Conservation (phyloP, 1,140 invertebrate genomes). For the Tetragonula clypearis region DNA sequence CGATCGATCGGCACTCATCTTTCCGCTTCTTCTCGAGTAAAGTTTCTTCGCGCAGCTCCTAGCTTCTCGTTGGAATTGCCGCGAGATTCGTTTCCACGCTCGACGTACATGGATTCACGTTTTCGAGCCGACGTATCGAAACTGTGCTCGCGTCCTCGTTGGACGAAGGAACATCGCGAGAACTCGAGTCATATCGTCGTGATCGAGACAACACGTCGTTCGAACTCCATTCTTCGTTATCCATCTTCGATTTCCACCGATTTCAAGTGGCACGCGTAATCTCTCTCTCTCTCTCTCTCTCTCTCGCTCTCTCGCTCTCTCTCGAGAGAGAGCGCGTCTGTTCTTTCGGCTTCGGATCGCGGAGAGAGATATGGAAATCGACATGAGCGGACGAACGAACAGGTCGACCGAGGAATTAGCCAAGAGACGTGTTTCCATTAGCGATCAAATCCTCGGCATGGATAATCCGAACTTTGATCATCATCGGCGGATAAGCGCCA, state of each 20-base stretch:
- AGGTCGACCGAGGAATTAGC: constrained; percentile 67
- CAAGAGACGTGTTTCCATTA: constrained; percentile 78
- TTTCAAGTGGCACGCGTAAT: no score
- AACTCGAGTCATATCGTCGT: no score
- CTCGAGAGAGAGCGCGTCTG: no score
- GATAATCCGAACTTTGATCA: constrained; percentile 80
- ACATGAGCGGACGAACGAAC: constrained; percentile 49
- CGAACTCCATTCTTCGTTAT: no score
- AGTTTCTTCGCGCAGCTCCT: no score
- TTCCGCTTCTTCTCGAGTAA: not conserved
- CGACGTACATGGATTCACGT: constrained; percentile 31
- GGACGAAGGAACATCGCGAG: not conserved
- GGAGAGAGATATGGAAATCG: constrained; percentile 66
- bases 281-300: no score
- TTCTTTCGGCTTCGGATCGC: no score
- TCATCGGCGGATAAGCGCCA: constrained; percentile 74
- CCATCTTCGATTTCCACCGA: no score
- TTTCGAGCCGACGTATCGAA: not conserved
- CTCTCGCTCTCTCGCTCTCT: no score
- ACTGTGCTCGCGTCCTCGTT: not conserved
- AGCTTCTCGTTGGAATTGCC: no score
- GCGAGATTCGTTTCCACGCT: not conserved
- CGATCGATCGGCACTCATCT: not conserved
- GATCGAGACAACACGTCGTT: no score
- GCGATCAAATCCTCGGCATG: constrained; percentile 75